Percentiles rank a stretch among this genome's conserved stretches.
Evolutionary conservation across 2,888 invertebrate species (phyloP).

Genomic region (Leucozona laternaria): DNA sequence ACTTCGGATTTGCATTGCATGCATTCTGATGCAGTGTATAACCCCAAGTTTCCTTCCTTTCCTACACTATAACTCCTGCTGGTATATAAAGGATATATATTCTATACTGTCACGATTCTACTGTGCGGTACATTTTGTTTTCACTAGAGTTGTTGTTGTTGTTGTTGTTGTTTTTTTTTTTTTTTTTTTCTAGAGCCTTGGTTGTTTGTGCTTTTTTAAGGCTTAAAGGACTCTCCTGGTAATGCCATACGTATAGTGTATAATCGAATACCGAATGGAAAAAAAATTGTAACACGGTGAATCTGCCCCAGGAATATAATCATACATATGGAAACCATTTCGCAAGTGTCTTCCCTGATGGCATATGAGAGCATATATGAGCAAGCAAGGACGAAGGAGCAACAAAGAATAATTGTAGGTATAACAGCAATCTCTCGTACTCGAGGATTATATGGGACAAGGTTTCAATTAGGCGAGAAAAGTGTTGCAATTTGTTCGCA

Average conservation of each 20-base stretch:
- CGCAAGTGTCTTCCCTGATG: conserved; percentile 16
- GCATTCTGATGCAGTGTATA: conserved; percentile 46
- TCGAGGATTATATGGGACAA: conserved; percentile 73
- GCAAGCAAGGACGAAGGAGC: conserved; percentile 41
- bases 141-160: conserved; percentile 1
- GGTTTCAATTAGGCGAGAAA: conserved; percentile 73
- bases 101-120: conserved; percentile 12
- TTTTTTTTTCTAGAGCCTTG: background rate
- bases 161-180: background rate
- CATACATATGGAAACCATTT: conserved; percentile 30
- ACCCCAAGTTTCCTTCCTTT: conserved; percentile 34
- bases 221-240: conserved; percentile 29
- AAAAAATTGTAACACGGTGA: conserved; percentile 20
- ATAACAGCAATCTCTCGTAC: conserved; percentile 51
- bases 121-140: background rate
- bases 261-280: conserved; percentile 21
- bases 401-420: conserved; percentile 41
- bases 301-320: conserved; percentile 30
- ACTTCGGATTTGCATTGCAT: conserved; percentile 62
- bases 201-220: background rate
- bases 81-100: conserved; percentile 41
- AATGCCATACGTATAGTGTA: background rate
- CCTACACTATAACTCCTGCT: background rate
- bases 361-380: background rate
- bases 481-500: conserved; percentile 72